Percentiles rank a stretch among this genome's conserved stretches.
Evolutionary conservation across 2,797 vertebrate genomes (phyloP).

Genomic region (Acrossocheilus fasciatus): DNA sequence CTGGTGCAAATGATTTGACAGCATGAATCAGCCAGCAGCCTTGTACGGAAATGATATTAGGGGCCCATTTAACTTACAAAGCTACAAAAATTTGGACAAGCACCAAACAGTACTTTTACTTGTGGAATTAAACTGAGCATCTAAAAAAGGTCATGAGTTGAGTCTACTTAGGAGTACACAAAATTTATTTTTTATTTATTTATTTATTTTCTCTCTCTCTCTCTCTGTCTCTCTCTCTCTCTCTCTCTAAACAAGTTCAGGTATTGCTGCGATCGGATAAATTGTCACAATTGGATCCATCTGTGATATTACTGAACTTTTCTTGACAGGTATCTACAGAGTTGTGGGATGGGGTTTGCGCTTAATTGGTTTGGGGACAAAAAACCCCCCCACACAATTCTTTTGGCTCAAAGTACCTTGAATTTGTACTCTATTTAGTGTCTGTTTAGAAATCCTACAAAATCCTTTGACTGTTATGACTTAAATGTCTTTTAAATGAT

Average conservation of each 20-base stretch:
- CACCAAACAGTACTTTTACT: conserved; percentile 4
- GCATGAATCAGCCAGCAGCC: conserved; percentile 32
- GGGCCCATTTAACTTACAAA: conserved; percentile 25
- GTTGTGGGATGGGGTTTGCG: background rate
- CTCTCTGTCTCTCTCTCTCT: no score
- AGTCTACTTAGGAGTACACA: background rate
- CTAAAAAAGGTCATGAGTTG: background rate
- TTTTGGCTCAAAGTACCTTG: background rate
- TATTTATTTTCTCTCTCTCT: no score
- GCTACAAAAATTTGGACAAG: conserved; percentile 4
- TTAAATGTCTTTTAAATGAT: background rate
- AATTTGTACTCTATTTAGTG: background rate
- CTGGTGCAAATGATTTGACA: conserved; percentile 56
- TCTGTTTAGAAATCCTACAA: background rate
- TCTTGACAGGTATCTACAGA: background rate
- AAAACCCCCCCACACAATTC: background rate
- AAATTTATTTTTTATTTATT: background rate
- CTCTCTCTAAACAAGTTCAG: background rate
- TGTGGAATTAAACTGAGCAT: background rate
- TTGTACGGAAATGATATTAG: background rate
- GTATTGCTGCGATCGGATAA: background rate
- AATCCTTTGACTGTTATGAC: background rate
- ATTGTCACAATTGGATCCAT: background rate
- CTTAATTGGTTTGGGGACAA: background rate
- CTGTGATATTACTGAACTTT: background rate